Conservation (phyloP, 2,113 vertebrate genomes). For the Cisticola juncidis region DNA sequence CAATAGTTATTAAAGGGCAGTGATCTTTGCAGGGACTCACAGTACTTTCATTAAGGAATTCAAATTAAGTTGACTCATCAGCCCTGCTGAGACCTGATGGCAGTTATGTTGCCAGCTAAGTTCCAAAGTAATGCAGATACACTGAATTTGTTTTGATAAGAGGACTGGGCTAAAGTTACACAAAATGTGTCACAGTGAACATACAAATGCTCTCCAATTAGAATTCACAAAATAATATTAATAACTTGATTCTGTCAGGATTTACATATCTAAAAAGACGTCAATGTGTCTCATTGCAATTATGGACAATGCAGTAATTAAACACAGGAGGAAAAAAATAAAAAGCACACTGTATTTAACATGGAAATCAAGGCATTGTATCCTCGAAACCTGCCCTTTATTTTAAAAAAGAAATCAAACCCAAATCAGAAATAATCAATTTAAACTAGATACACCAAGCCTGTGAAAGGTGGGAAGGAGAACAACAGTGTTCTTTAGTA, state of each 20-base stretch:
- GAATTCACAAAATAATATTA: background rate
- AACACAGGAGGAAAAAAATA: background rate
- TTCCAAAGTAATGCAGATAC: background rate
- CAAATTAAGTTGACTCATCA: conserved; percentile 22
- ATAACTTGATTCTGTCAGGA: background rate
- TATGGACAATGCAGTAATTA: background rate
- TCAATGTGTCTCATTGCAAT: background rate
- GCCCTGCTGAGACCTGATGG: background rate
- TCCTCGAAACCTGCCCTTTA: background rate
- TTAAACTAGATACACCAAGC: background rate
- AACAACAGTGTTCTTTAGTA: background rate
- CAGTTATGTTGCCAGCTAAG: background rate
- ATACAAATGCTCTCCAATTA: background rate
- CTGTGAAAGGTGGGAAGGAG: background rate
- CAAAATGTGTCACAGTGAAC: background rate
- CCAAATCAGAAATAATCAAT: background rate
- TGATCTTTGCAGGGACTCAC: background rate
- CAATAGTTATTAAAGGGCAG: background rate
- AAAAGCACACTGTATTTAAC: background rate
- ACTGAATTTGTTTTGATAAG: background rate
- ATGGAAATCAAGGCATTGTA: background rate
- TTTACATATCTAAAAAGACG: background rate
- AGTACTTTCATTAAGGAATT: background rate
- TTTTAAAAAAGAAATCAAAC: background rate
- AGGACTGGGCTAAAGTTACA: background rate